Evolutionary conservation across 2,113 vertebrate genomes (phyloP).

Genomic region (Crotalus viridis): DNA sequence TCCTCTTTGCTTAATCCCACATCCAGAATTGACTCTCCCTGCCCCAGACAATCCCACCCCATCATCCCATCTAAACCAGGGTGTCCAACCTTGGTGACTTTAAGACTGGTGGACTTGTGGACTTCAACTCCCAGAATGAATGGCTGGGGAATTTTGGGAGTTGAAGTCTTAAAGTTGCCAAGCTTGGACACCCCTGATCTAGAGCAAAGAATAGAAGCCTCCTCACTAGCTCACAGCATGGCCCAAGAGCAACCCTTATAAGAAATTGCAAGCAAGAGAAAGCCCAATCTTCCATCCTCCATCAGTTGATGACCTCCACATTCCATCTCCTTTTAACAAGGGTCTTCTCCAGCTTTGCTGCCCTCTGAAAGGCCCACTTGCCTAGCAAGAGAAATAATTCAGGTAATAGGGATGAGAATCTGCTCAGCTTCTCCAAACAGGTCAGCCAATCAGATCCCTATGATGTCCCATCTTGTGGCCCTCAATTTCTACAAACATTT

Average conservation of each 20-base stretch:
- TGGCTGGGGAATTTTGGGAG: background rate
- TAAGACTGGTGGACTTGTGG: background rate
- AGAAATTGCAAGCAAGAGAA: background rate
- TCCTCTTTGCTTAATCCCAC: background rate
- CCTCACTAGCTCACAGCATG: background rate
- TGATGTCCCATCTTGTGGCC: background rate
- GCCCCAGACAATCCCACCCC: background rate
- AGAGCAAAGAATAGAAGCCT: background rate
- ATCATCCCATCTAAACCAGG: background rate
- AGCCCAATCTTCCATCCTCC: background rate
- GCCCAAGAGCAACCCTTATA: background rate
- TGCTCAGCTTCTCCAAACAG: background rate
- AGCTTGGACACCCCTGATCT: background rate
- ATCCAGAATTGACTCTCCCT: background rate
- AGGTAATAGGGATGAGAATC: background rate
- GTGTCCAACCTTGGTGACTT: background rate
- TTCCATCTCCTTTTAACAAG: background rate
- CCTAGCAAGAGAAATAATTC: background rate
- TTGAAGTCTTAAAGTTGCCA: background rate
- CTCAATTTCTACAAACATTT: background rate
- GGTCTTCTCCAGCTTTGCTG: background rate
- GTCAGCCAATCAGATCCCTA: background rate
- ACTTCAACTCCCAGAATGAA: background rate
- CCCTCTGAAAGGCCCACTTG: background rate
- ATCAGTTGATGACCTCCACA: background rate